Evolutionary conservation across 2,113 vertebrate species (phyloP).

Genomic region (Gymnobelideus leadbeateri): DNA sequence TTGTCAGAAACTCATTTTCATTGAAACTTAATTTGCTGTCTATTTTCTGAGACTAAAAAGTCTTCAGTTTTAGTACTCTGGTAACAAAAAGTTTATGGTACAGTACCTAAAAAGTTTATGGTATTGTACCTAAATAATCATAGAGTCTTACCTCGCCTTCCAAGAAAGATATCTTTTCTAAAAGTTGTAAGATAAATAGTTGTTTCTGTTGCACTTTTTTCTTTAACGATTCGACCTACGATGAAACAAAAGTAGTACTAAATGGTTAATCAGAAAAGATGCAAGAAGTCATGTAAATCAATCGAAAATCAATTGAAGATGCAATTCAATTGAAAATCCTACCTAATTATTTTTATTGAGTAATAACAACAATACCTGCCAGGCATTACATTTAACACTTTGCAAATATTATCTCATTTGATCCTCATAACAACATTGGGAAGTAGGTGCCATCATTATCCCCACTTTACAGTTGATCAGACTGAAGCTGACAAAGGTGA

Average conservation of each 20-base stretch:
- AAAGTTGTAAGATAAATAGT: slow-evolving; percentile 94
- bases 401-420: not conserved
- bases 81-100: slow-evolving; percentile 62
- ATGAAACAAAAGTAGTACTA: slow-evolving; percentile 65
- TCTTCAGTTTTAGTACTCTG: slow-evolving; percentile 21
- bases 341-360: not conserved
- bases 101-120: slow-evolving; percentile 56
- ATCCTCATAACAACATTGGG: not conserved
- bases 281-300: not conserved
- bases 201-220: slow-evolving; percentile 95
- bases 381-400: not conserved
- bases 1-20: slow-evolving; percentile 54
- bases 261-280: slow-evolving; percentile 27
- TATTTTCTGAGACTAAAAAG: slow-evolving; percentile 73
- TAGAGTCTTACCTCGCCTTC: slow-evolving; percentile 94
- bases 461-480: not conserved
- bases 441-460: not conserved
- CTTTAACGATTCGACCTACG: slow-evolving; percentile 92
- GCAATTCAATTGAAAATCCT: not conserved
- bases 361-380: not conserved
- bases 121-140: slow-evolving; percentile 52
- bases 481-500: not conserved
- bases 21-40: slow-evolving; percentile 70
- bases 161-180: slow-evolving; percentile 96
- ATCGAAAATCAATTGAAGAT: not conserved